Conservation (phyloP, 2,797 vertebrate genomes). For the Knipowitschia caucasica region DNA sequence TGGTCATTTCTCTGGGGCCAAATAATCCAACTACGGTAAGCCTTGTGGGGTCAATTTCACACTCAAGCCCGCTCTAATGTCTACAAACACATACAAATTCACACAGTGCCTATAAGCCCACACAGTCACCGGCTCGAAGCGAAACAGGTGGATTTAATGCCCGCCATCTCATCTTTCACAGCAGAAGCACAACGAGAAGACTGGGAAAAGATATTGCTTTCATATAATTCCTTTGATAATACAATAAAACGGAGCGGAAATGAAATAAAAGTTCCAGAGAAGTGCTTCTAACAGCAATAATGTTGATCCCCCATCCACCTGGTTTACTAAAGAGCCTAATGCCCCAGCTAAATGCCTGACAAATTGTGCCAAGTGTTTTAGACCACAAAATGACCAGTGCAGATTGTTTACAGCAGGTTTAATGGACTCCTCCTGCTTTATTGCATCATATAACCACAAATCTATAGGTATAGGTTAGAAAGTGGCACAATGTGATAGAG, state of each 20-base stretch:
- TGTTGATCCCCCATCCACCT: conserved; percentile 48
- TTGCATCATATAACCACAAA: conserved; percentile 5
- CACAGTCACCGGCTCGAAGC: conserved; percentile 30
- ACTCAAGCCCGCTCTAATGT: conserved; percentile 51
- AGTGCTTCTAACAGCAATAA: conserved; percentile 53
- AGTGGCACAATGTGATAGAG: background rate
- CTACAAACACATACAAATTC: conserved; percentile 45
- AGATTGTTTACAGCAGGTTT: conserved; percentile 6
- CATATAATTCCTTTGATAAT: conserved; percentile 63
- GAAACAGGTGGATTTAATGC: conserved; percentile 71
- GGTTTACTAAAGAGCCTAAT: conserved; percentile 42
- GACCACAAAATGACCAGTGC: conserved; percentile 15
- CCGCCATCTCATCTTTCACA: conserved; percentile 64
- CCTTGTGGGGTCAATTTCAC: conserved; percentile 68
- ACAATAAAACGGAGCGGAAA: conserved; percentile 57
- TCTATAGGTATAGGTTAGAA: background rate
- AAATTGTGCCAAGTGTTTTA: conserved; percentile 29
- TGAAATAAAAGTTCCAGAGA: conserved; percentile 50
- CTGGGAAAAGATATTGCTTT: conserved; percentile 54
- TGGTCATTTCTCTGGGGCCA: conserved; percentile 52
- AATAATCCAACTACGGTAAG: conserved; percentile 55
- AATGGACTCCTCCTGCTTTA: conserved; percentile 6
- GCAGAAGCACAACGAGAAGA: conserved; percentile 46
- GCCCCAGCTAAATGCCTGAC: conserved; percentile 49
- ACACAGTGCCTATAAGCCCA: conserved; percentile 6